Conservation (phyloP, 37 sponge, comb jelly and placozoan genomes). For the Petrosia ficiformis region DNA sequence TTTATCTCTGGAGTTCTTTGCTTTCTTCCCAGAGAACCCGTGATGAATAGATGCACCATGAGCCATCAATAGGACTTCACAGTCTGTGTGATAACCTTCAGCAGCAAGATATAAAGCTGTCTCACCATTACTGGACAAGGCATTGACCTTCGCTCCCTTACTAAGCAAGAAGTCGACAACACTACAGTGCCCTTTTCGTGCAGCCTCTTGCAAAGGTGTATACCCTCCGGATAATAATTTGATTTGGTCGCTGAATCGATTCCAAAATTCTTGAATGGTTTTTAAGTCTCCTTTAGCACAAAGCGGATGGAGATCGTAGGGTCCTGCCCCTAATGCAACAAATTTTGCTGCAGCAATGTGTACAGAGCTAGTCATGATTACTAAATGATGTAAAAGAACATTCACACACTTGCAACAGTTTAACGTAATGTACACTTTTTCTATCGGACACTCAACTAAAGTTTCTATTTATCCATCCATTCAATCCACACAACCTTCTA, state of each 20-base stretch:
- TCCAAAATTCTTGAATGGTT: constrained; percentile 71
- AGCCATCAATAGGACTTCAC: background rate
- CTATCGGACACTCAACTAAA: too few relatives aligned
- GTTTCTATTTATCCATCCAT: too few relatives aligned
- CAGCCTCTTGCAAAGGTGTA: background rate
- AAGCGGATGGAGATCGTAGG: background rate
- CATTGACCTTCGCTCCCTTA: background rate
- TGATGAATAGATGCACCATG: background rate
- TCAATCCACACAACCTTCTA: too few relatives aligned
- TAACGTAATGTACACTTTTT: too few relatives aligned
- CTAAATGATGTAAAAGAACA: too few relatives aligned
- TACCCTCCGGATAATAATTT: background rate
- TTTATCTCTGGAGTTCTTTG: too few relatives aligned
- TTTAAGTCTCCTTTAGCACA: constrained; percentile 59
- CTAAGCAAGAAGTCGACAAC: background rate
- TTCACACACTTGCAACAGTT: too few relatives aligned
- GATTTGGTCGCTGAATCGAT: constrained; percentile 20
- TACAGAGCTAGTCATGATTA: too few relatives aligned
- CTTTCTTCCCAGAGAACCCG: too few relatives aligned
- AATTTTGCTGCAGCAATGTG: too few relatives aligned
- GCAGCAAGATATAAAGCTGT: background rate
- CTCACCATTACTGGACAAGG: background rate
- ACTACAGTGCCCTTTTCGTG: background rate
- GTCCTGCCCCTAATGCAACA: background rate
- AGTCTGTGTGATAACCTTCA: background rate